Base-by-base conservation (phyloP, 2,888 invertebrate species). In the Pyralis farinalis region DNA sequence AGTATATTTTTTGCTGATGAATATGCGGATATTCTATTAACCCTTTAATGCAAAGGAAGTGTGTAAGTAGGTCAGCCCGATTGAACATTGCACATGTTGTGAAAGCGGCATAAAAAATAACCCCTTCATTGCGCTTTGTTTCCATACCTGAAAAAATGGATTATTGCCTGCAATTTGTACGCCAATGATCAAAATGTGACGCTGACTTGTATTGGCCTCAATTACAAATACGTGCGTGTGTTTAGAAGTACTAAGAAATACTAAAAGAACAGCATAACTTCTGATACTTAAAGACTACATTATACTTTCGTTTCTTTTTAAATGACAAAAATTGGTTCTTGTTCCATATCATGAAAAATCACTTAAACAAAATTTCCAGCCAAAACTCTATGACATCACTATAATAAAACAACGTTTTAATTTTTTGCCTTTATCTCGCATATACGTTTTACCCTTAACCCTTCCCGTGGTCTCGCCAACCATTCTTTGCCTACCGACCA, bases 121-220 rank as follows among this genome's bases (percentile, higher is more conserved):
- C 85, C 86, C 74, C 60, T 68, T 60, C 67, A 73, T 70, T 72
- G 64, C 69, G 74, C 76, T 84, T 87, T 87, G 86, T 87, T 86
- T 86, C 75, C 69, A 66, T 49, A 53, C 53, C 48, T 41, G 54
- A 69, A 81, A 84, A 85, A 82, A 75, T 64, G 74, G 77, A 85
- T 86, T 85, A 85, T 83, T 84, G 80, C 73, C 82, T 73, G 85
- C 86, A 88, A 88, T 88, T 88, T 88, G 87, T 88, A 76, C 73
- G 65, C 68, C 59, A 7, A 25, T 54, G 55, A 70, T 57, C 54
- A 49, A 59, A 63, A 65, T 63, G 62, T 69, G 34, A 46, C 41
- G 49, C 46, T 47, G 41, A 21, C 40, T 30, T 51, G 58, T 49
- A 67, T 70, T 78, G 82, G 69, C 53, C 30, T 37, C 27, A 20